Evolutionary conservation across 2,113 vertebrate genomes (phyloP), one percentile per base, ranked within the genome.

Genomic region (Australoheros scitulus): DNA sequence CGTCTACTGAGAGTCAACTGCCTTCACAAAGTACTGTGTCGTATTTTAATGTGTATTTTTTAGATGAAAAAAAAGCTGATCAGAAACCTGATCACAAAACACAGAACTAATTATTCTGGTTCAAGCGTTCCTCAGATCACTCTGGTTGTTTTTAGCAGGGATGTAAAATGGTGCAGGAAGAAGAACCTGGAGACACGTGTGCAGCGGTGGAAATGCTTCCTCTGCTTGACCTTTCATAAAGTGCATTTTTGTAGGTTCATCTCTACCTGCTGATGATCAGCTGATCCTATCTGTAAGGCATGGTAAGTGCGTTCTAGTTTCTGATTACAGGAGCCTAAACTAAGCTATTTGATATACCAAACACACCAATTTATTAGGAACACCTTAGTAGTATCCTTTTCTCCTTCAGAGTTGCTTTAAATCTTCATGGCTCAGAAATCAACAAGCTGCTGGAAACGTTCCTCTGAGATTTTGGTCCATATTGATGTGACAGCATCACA

Each of bases 141-240:
- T 22, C 52, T 11, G 5, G 2, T 24, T 64, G 10, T 7, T 36
- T 76, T 36, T 18, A 17, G 13, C 15, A 4, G 52, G 60, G 60
- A 70, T 76, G 61, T 47, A 74, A 70, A 70, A 83, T 76, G 72
- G 75, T 24, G 2, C 47, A n/a, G 11, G 61, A 32, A 26, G 58
- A 68, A 34, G 61, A 41, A 43, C 13, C 3, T 15, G 74, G 75
- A 75, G 65, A 79, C 76, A 34, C 29, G 26, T 26, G 5, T 32
- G 29, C 29, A 5, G 29, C 5, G 29, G 29, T 32, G 29, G 29
- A 32, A 32, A 32, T 32, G 29, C 29, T 32, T 26, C 26, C 26
- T 26, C 26, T 5, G 29, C 75, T 26, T 82, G 29, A 85, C 13
- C 41, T 65, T 87, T 85, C 68, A 9, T 82, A 65, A 11, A 58